phyloP scores from a whole-genome alignment of 2,888 invertebrate genomes.

The Bombylius discolor region DNA sequence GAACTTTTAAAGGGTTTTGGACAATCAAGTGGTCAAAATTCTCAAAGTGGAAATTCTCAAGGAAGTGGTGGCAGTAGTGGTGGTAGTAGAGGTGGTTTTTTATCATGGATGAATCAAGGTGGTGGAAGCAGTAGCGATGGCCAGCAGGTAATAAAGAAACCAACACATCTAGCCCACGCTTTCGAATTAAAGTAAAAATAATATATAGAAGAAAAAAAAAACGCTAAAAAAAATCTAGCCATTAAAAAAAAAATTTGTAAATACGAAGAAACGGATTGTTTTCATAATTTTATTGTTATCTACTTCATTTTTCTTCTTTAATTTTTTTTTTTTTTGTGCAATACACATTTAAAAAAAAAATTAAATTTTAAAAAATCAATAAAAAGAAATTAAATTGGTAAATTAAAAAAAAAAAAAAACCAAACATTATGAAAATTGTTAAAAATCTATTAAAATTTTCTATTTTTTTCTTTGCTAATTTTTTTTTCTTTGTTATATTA shows the following conservation, averaged over 20 bases:
- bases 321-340: no score
- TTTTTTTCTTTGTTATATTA: background rate
- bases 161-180: background rate
- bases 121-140: conserved; percentile 24
- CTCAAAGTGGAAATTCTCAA: conserved; percentile 29
- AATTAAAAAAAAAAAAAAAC: no score
- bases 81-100: conserved; percentile 41
- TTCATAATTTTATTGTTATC: no score
- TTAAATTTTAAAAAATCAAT: no score
- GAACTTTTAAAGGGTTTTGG: conserved; percentile 26
- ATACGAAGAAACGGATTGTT: no score
- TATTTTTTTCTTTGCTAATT: background rate
- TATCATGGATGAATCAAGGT: conserved; percentile 63
- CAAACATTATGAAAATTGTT: background rate
- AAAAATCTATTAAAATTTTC: no score
- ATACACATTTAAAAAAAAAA: no score
- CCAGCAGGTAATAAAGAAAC: conserved; percentile 13
- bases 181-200: background rate
- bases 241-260: no score
- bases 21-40: conserved; percentile 32
- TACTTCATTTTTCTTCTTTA: no score
- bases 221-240: no score
- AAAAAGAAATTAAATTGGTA: no score
- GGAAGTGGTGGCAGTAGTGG: conserved; percentile 17
- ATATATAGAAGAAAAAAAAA: background rate